phyloP scores from a whole-genome alignment of 1,140 invertebrate species.

The Zaprionus tsacasi region DNA sequence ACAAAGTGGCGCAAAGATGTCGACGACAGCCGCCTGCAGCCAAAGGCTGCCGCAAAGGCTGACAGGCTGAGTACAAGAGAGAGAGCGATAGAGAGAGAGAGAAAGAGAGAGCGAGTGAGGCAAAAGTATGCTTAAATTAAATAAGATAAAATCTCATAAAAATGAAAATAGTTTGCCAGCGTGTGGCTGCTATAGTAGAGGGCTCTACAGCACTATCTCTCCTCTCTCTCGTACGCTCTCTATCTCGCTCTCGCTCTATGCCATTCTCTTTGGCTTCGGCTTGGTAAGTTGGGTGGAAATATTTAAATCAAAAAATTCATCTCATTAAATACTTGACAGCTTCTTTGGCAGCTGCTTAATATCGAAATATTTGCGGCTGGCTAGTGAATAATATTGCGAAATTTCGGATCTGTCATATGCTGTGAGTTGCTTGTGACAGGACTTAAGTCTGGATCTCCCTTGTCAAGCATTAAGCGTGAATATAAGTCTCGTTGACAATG shows the following conservation, averaged over 20 bases:
- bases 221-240: neutral
- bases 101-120: slow-evolving; percentile 1
- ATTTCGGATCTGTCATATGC: slow-evolving; percentile 12
- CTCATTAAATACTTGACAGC: slow-evolving; percentile 62
- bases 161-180: slow-evolving; percentile 70
- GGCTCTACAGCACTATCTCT: neutral
- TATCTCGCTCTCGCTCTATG: neutral
- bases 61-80: slow-evolving; percentile 27
- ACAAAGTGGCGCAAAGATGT: slow-evolving; percentile 55
- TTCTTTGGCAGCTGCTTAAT: slow-evolving; percentile 52
- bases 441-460: slow-evolving; percentile 10
- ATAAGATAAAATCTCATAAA: slow-evolving; percentile 80
- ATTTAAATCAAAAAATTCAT: slow-evolving; percentile 72
- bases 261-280: neutral
- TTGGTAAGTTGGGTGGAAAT: slow-evolving; percentile 23
- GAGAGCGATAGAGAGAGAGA: slow-evolving; percentile 1
- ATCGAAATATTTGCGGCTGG: slow-evolving; percentile 39
- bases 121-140: slow-evolving; percentile 80
- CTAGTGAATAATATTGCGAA: slow-evolving; percentile 18
- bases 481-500: slow-evolving; percentile 31
- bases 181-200: slow-evolving; percentile 40
- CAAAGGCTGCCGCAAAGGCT: slow-evolving; percentile 49
- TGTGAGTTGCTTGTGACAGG: slow-evolving; percentile 10
- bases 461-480: slow-evolving; percentile 16
- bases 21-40: slow-evolving; percentile 43